Evolutionary conservation across 2,888 invertebrate genomes (phyloP), one percentile per base, ranked within the genome.

Genomic region (Metalampra italica): DNA sequence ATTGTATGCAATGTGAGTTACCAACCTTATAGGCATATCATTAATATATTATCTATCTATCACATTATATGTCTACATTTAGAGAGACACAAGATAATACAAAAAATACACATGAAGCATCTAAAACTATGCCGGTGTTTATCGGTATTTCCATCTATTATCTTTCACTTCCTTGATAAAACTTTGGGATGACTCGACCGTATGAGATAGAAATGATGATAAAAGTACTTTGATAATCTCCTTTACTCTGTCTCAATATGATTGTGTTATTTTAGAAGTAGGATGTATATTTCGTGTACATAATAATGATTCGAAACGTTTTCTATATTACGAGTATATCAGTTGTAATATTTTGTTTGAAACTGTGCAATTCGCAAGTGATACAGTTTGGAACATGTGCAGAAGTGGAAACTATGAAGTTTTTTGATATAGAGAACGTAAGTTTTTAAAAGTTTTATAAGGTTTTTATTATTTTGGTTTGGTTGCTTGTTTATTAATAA

Each of bases 401-500:
- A 0, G 58, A 75, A 5, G 77, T 84, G 0, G 56, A 67, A 0
- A 78, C 85, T n/a, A 75, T 82, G 71, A 69, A 62, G 42, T 82
- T 71, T 57, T 88, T 89, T 56, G 75, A 83, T 55, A 52, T 87
- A 11, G 82, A 86, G 58, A 76, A 71, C 54, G 88, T 88, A 56
- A 71, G 75, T 22, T 30, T 38, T 8, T 36, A n/a, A n/a, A n/a
- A n/a, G 22, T 7, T 7, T 34, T 11, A 4, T 11, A 1, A n/a
- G n/a, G n/a, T n/a, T n/a, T n/a, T n/a, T n/a, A n/a, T n/a, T n/a
- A n/a, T n/a, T n/a, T n/a, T n/a, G n/a, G n/a, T n/a, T n/a, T n/a
- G n/a, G n/a, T n/a, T n/a, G n/a, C n/a, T n/a, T n/a, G n/a, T n/a
- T n/a, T n/a, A n/a, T n/a, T n/a, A n/a, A n/a, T n/a, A n/a, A n/a